phyloP scores from a whole-genome alignment of 2,888 invertebrate genomes.

The Scrobipalpa costella region DNA sequence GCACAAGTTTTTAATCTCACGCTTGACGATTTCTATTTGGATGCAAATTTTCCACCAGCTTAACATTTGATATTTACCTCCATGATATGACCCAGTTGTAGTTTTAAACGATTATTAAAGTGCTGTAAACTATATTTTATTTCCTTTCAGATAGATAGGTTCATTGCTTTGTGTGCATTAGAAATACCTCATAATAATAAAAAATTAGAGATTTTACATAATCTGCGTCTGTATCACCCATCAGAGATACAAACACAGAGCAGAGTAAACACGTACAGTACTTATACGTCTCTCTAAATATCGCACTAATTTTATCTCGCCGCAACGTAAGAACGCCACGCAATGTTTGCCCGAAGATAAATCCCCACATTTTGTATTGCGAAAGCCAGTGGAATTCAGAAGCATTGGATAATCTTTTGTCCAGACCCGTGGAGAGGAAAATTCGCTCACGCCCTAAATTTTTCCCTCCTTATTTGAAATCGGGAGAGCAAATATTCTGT shows the following conservation, averaged over 20 bases:
- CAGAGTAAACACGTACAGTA: slow-evolving; percentile 47
- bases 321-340: slow-evolving; percentile 32
- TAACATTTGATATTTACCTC: too few species aligned
- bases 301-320: slow-evolving; percentile 58
- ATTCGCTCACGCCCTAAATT: slow-evolving; percentile 11
- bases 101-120: too few species aligned
- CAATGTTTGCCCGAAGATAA: slow-evolving; percentile 33
- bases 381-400: slow-evolving; percentile 14
- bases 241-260: slow-evolving; percentile 1
- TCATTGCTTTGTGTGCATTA: too few species aligned
- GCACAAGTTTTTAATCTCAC: too few species aligned
- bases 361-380: slow-evolving; percentile 9
- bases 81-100: too few species aligned
- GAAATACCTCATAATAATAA: too few species aligned
- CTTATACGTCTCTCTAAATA: slow-evolving; percentile 56
- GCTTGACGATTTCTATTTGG: too few species aligned
- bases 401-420: slow-evolving; percentile 17
- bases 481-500: slow-evolving; percentile 11
- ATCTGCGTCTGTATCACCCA: not conserved
- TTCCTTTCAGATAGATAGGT: too few species aligned
- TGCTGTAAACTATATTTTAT: too few species aligned
- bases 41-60: too few species aligned
- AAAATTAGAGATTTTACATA: too few species aligned
- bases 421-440: slow-evolving; percentile 9
- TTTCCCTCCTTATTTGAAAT: slow-evolving; percentile 21